Evolutionary conservation across 2,797 vertebrate species (phyloP), one percentile per base, ranked within the genome.

Genomic region (Arctocebus calabarensis): DNA sequence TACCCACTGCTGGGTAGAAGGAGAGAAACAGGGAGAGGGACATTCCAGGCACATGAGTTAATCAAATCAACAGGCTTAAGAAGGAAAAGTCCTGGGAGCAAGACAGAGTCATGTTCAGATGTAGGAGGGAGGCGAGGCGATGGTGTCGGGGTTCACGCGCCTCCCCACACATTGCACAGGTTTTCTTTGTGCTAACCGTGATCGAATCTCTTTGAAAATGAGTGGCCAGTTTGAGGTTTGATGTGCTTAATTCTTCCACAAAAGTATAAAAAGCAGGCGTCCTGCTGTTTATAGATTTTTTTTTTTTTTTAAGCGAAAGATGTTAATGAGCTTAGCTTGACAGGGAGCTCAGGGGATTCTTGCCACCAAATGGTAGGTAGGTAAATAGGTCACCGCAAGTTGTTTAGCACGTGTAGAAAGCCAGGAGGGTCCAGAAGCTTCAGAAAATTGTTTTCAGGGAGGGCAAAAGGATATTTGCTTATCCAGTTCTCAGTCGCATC

Each of bases 261-360:
- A 59, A 88, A 66, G n/a, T 82, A 37, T 62, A 48, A 64, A 74
- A 90, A 75, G 88, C 48, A 57, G 57, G 66, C 73, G 45, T 52
- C 85, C 61, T 78, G 71, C 83, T 87, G 68, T 81, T 83, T 37
- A 89, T 27, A 84, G 75, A 77, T 74, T 61, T 88, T 87, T 94
- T 93, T 82, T 73, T 74, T 61, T 88, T 87, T 94, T 93, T 82
- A 92, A 96, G 79, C 48, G 45, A 89, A 94, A 81, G 79, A 64
- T 96, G 94, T 77, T 87, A 95, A 96, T 95, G 95, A 96, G 75
- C 88, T 92, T 92, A 86, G 88, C 74, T 92, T 94, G 88, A 84
- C 88, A 37, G 89, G 25, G 84, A 71, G 48, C 92, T 78, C 16
- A 91, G 92, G 90, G 94, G 74, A 86, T 96, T 94, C 95, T 90